Evolutionary conservation across 1,140 invertebrate genomes (phyloP), one percentile per base, ranked within the genome.

Genomic region (Eriosoma lanigerum): DNA sequence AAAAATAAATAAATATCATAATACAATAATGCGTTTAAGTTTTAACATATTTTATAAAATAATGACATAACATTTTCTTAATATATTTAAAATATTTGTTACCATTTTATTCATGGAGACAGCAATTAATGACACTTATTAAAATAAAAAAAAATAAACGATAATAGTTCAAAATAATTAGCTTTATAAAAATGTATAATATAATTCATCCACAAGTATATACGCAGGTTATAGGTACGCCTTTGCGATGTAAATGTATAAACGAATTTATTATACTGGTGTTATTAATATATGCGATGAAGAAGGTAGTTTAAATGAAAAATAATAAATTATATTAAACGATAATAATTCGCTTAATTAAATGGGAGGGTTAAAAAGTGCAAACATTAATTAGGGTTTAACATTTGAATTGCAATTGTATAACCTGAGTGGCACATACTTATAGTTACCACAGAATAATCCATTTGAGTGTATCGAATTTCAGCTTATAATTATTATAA

Each of bases 301-400:
- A 19, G 44, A 66, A 12, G 44, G 8, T 38, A 50, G 44, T 48
- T n/a, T n/a, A 48, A 48, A 70, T 17, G 66, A 70, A 70, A 48
- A 70, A 48, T 50, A 26, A 48, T 70, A 70, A 48, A 50, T 26
- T 70, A 70, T 70, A 48, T 48, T 50, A 70, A 50, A 70, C 46
- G 44, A 50, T 50, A 48, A 50, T 24, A 48, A 68, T 48, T 68
- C 62, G 19, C 10, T 66, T 66, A 66, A 66, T 66, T 66, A 29
- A 66, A 66, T 66, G 66, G 46, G 66, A 70, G 66, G 66, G 66
- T 70, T 48, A 24, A 48, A 50, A 70, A 70, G 24, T 48, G 66
- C 66, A 26, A 48, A 50, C 44, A 50, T 70, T 70, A 70, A 70
- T 70, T 48, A 48, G 21, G 64, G 64, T 68, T 24, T 48, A 48